Percentiles rank a stretch among this genome's conserved stretches.
Conservation (phyloP, 1,140 invertebrate species). For the Drosophila virilis region DNA sequence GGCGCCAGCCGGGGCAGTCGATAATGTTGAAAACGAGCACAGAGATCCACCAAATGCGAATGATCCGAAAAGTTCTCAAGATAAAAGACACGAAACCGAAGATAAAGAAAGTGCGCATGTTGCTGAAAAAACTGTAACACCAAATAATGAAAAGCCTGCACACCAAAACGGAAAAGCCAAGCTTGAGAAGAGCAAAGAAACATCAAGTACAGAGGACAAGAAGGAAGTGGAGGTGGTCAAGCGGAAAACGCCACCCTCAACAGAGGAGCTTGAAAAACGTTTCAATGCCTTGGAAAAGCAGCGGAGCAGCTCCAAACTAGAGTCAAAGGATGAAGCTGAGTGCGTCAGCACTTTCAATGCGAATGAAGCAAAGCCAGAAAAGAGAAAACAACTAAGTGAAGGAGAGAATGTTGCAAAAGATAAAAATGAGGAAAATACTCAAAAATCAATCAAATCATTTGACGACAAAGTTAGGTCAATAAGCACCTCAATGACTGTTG, state of each 20-base stretch:
- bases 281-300: slow-evolving; percentile 76
- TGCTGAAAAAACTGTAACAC: background rate
- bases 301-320: slow-evolving; percentile 51
- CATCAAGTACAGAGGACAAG: background rate
- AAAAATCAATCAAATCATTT: slow-evolving; percentile 39
- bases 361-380: slow-evolving; percentile 1
- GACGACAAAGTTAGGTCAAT: slow-evolving; percentile 53
- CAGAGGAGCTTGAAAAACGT: slow-evolving; percentile 76
- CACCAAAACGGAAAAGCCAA: background rate
- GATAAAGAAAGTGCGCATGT: background rate
- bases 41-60: background rate
- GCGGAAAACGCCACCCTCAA: slow-evolving; percentile 67
- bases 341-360: slow-evolving; percentile 1
- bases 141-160: background rate
- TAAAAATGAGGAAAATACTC: slow-evolving; percentile 1
- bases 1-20: background rate
- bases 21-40: background rate
- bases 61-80: background rate
- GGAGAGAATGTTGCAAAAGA: background rate
- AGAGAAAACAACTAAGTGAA: background rate
- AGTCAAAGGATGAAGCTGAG: slow-evolving; percentile 21
- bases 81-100: background rate
- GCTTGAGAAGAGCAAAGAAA: background rate
- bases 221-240: slow-evolving; percentile 16
- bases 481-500: slow-evolving; percentile 18